phyloP scores from a whole-genome alignment of 1,140 invertebrate species.

The Apis mellifera region DNA sequence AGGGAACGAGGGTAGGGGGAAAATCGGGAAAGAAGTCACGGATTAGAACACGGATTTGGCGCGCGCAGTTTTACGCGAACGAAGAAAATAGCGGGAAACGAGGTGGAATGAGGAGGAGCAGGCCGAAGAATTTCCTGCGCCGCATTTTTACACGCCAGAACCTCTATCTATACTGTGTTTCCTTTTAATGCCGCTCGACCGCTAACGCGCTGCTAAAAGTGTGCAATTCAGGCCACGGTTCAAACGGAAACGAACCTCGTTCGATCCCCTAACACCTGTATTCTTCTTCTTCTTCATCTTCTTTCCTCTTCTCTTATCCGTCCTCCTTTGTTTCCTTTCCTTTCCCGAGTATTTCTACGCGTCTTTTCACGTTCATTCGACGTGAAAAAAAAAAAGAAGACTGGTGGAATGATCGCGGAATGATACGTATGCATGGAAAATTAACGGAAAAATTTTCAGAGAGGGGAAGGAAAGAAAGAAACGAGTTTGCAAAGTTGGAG shows the following conservation, averaged over 20 bases:
- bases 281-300: neutral
- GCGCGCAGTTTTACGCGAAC: conserved; percentile 26
- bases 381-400: no score
- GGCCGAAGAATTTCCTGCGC: conserved; percentile 48
- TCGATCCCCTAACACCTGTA: conserved; percentile 15
- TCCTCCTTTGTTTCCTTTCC: no score
- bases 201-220: conserved; percentile 23
- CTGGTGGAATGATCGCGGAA: no score
- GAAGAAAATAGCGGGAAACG: conserved; percentile 30
- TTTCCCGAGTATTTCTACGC: neutral
- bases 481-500: neutral
- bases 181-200: conserved; percentile 30
- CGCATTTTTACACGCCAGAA: conserved; percentile 54
- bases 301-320: neutral
- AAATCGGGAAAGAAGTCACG: conserved; percentile 53
- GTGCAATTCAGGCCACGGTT: conserved; percentile 18
- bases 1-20: neutral
- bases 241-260: conserved; percentile 1
- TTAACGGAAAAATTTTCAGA: neutral
- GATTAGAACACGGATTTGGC: conserved; percentile 56
- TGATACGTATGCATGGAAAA: no score
- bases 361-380: neutral
- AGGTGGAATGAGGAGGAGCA: conserved; percentile 32
- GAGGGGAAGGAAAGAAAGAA: neutral
- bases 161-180: conserved; percentile 12